Conservation (phyloP, 1,140 invertebrate genomes). For the Caenorhabditis tropicalis region DNA sequence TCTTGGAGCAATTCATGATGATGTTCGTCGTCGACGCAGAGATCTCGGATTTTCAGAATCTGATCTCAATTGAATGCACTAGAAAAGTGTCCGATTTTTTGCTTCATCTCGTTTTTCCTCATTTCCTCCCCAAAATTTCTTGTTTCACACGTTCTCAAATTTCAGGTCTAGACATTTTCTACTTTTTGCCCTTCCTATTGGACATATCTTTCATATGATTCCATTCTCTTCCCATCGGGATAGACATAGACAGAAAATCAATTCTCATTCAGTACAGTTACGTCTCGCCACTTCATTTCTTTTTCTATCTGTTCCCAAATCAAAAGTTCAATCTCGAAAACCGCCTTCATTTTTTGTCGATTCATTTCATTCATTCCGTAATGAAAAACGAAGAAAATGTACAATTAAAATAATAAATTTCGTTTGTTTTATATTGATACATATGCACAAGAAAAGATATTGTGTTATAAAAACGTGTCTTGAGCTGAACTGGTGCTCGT, state of each 20-base stretch:
- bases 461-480: constrained; percentile 65
- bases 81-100: background rate
- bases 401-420: background rate
- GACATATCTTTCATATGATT: constrained; percentile 25
- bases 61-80: constrained; percentile 35
- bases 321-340: constrained; percentile 40
- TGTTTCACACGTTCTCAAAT: constrained; percentile 10
- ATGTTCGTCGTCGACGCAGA: constrained; percentile 54
- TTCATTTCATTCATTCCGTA: constrained; percentile 13
- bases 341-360: background rate
- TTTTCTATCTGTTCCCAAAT: background rate
- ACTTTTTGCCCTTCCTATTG: background rate
- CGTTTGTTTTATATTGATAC: background rate
- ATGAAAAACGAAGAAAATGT: background rate
- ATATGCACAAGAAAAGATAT: constrained; percentile 16
- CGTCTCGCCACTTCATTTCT: background rate
- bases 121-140: background rate
- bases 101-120: background rate
- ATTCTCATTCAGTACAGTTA: background rate
- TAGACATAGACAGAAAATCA: background rate
- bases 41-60: constrained; percentile 47
- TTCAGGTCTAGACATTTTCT: constrained; percentile 23
- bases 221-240: background rate
- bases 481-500: constrained; percentile 66
- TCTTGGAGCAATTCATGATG: constrained; percentile 61